Evolutionary conservation across 53 echinoderm and acorn worm genomes (phyloP).

Genomic region (Antedon mediterranea): DNA sequence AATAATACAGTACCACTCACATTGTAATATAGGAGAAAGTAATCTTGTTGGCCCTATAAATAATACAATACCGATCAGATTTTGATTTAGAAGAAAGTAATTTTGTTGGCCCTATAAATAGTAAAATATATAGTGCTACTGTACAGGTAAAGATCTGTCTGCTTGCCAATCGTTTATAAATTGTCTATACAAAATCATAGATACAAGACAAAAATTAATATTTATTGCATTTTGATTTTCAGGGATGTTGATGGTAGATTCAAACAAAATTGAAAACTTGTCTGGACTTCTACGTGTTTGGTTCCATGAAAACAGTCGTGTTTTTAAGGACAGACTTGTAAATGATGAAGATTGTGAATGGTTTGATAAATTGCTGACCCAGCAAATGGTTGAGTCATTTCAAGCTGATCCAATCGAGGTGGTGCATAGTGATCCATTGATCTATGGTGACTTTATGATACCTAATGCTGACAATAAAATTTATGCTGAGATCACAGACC

Average conservation of each 20-base stretch:
- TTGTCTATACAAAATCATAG: no score
- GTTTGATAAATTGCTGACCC: constrained; percentile 52
- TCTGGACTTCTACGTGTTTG: constrained; percentile 59
- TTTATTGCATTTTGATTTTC: background rate
- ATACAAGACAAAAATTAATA: no score
- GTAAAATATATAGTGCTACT: no score
- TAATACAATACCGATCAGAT: no score
- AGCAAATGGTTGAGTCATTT: constrained; percentile 51
- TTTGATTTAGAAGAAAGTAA: no score
- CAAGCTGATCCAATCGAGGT: constrained; percentile 55
- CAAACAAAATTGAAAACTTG: constrained; percentile 43
- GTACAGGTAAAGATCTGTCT: no score
- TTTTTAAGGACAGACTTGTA: constrained; percentile 94
- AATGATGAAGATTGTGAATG: constrained; percentile 73
- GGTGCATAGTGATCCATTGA: constrained; percentile 29
- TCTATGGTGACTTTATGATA: constrained; percentile 93
- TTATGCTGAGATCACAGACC: constrained; percentile 58
- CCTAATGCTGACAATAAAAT: constrained; percentile 91
- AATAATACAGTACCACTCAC: no score
- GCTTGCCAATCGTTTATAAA: no score
- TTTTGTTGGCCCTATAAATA: no score
- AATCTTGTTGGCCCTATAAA: no score
- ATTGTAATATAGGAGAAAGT: no score
- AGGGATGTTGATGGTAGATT: constrained; percentile 85
- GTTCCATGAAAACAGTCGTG: constrained; percentile 91